Evolutionary conservation across 2,888 invertebrate species (phyloP), one percentile per base, ranked within the genome.

Genomic region (Bombyx huttoni): DNA sequence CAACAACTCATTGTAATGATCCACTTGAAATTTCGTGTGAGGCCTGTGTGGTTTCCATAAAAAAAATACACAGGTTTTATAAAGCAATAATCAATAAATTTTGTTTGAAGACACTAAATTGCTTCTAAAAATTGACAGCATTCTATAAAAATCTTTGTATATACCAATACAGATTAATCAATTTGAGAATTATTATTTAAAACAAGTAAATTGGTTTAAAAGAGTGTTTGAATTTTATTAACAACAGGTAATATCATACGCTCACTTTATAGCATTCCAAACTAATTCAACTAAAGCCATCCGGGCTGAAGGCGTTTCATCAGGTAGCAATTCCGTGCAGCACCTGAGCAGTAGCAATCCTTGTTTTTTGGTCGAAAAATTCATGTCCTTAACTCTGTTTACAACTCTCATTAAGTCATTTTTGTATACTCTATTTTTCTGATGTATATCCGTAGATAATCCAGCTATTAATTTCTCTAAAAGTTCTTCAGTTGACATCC

Each of bases 1-100:
- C 0, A 94, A 72, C 46, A 91, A 74, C 9, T 89, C 89, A 64
- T 91, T 86, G 58, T 90, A 92, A 56, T 90, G 86, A 0, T 88
- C 81, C 12, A 89, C 68, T 13, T 76, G 75, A 54, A 91, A 78
- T 9, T 71, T 68, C 51, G 80, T 74, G 55, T 85, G 83, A 1
- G 68, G 64, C 52, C 89, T 84, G 70, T 40, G 13, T 51, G 10
- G 47, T 24, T 24, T 5, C 14, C 3, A 40, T 24, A 13, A 14
- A 35, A 48, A 14, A 48, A 10, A 6, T 7, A 48, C 5, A 8
- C 8, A 48, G 48, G 13, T 10, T 12, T 1, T 58, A 67, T 56
- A 47, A 40, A 49, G 13, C 47, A 35, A 33, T 24, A 24, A 24
- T 24, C 24, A 24, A 5, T 3, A 24, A 24, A 24, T 24, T 24